phyloP scores from a whole-genome alignment of 2,797 vertebrate species.

The Podarcis lilfordi region DNA sequence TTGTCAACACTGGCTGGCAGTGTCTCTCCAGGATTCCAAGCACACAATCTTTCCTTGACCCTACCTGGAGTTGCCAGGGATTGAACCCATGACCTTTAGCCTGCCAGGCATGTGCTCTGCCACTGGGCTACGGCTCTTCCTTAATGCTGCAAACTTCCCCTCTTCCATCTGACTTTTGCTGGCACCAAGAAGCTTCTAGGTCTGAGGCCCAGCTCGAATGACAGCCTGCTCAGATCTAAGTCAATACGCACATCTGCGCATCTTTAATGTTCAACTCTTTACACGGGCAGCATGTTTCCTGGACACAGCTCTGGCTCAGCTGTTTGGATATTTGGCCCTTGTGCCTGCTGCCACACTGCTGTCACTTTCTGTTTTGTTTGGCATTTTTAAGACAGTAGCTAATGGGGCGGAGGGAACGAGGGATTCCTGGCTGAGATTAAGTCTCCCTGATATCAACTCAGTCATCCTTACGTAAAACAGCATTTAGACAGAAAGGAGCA shows the following conservation, averaged over 20 bases:
- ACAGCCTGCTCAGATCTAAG: slow-evolving; percentile 14
- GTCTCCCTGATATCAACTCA: background rate
- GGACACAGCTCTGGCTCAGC: slow-evolving; percentile 57
- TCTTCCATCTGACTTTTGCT: background rate
- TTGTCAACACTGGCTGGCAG: too few relatives aligned
- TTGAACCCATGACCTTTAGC: too few relatives aligned
- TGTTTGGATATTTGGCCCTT: slow-evolving; percentile 64
- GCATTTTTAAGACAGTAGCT: slow-evolving; percentile 71
- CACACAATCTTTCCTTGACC: too few relatives aligned
- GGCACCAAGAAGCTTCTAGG: background rate
- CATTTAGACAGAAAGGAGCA: slow-evolving; percentile 7
- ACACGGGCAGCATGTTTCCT: background rate
- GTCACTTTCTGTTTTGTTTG: slow-evolving; percentile 69
- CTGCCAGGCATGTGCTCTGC: too few relatives aligned
- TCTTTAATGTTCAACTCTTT: slow-evolving; percentile 36
- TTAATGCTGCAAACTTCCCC: background rate
- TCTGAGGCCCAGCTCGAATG: background rate
- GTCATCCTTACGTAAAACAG: slow-evolving; percentile 63
- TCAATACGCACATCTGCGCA: slow-evolving; percentile 36
- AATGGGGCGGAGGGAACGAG: slow-evolving; percentile 66
- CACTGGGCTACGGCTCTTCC: too few relatives aligned
- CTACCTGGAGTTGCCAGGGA: too few relatives aligned
- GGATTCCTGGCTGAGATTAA: slow-evolving; percentile 67
- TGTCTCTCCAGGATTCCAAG: too few relatives aligned
- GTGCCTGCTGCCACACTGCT: slow-evolving; percentile 59